Base-by-base conservation (phyloP, 2,113 vertebrate genomes). In the Syngnathus typhle region DNA sequence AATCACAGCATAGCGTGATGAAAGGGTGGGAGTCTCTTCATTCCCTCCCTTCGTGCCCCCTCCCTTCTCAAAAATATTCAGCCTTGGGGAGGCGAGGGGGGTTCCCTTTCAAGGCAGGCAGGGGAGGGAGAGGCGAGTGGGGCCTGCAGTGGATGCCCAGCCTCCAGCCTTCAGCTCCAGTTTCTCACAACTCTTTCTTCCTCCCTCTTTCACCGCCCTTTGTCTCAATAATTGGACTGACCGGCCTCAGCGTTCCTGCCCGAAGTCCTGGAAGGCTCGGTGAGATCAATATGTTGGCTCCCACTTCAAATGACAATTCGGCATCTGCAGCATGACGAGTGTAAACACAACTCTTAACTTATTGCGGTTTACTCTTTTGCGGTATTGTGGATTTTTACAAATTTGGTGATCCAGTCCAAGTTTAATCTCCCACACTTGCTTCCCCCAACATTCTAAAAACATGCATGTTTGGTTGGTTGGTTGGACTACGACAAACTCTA, bases 81-180 rank as follows among this genome's bases (percentile, higher is more conserved):
- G 81, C 60, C 72, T 44, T 82, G 69, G 63, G 78, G 79, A 83
- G 83, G 74, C 75, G 75, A 78, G 77, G 76, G 78, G 81, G 79
- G 80, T 87, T 78, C 82, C 70, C 70, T 89, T 89, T 86, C 83
- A 88, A 84, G 76, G 66, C 19, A 52, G 76, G 70, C 77, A 75
- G 84, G 80, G 78, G 55, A 58, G 55, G 81, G 83, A 80, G 84
- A 83, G 75, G 63, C 63, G 41, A 83, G 43, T 60, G 71, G 71
- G 84, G 74, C 77, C 74, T 75, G 74, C 64, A 75, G 72, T 74
- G 84, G 74, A 47, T 65, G 70, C 76, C 71, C 70, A 85, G 74
- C 51, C 68, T 76, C 67, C 71, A 74, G 71, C 51, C 68, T 76
- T 65, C 71, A 74, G 71, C 69, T 78, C 21, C 43, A n/a, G 72